A percentile compares a stretch with the other conserved stretches of the same genome.
Evolutionary conservation across 1,140 invertebrate genomes (phyloP).

Genomic region (Wasmannia auropunctata): DNA sequence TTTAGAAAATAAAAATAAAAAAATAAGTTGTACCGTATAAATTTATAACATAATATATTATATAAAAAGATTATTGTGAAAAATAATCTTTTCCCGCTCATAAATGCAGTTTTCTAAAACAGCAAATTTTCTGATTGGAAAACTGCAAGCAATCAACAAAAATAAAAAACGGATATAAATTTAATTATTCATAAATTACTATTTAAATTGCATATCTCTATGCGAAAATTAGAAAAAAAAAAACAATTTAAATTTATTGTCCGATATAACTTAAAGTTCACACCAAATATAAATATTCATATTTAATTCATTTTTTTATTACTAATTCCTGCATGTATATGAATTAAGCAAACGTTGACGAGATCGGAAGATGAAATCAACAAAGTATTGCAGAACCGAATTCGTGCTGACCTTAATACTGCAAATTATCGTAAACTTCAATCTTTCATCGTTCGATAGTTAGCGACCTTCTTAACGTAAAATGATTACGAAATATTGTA

Average conservation of each 20-base stretch:
- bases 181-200: not conserved
- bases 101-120: not conserved
- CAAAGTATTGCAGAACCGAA: not conserved
- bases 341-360: conserved; percentile 11
- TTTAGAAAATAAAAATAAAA: not conserved
- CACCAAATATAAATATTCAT: not conserved
- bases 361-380: not conserved
- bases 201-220: not conserved
- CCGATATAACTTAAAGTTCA: not conserved
- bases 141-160: not conserved
- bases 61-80: not conserved
- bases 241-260: not conserved
- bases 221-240: not conserved
- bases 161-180: not conserved
- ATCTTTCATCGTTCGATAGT: not conserved
- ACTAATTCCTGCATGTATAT: not conserved
- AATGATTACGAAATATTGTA: conserved; percentile 2
- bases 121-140: not conserved
- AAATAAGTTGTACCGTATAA: not conserved
- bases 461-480: not conserved
- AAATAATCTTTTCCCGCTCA: not conserved
- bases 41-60: not conserved
- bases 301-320: not conserved
- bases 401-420: not conserved
- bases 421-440: not conserved